phyloP scores from a whole-genome alignment of 1,140 invertebrate genomes.

The Drosophila kurseongensis region DNA sequence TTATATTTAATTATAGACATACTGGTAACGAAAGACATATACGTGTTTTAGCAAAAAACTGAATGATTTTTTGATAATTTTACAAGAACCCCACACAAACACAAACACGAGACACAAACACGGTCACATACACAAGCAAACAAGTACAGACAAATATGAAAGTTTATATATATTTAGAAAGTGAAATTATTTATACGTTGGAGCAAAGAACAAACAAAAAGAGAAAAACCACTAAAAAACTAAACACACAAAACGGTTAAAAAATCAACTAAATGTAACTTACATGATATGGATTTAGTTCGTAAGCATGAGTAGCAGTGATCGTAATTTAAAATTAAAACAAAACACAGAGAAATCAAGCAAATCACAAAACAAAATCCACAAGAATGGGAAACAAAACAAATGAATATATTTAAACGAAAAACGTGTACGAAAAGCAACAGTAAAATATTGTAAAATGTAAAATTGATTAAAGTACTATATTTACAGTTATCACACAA shows the following conservation, averaged over 20 bases:
- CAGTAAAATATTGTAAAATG: conserved; percentile 77
- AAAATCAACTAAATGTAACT: conserved; percentile 69
- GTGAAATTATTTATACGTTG: conserved; percentile 79
- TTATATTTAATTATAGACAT: conserved; percentile 57
- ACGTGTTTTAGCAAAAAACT: conserved; percentile 70
- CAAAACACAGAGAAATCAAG: conserved; percentile 25
- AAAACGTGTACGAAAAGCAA: conserved; percentile 81
- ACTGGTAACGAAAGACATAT: conserved; percentile 57
- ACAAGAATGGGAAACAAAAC: conserved; percentile 43
- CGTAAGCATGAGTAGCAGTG: conserved; percentile 79
- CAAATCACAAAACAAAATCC: conserved; percentile 34
- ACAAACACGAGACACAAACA: conserved; percentile 38
- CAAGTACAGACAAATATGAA: conserved; percentile 61
- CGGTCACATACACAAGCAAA: conserved; percentile 36
- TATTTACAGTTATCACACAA: conserved; percentile 65
- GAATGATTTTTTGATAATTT: conserved; percentile 83
- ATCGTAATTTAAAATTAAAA: conserved; percentile 82
- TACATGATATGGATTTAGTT: conserved; percentile 76
- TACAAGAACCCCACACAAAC: conserved; percentile 55
- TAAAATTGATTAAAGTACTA: conserved; percentile 62
- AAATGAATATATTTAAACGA: conserved; percentile 56
- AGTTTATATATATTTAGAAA: conserved; percentile 82
- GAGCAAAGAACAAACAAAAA: conserved; percentile 63
- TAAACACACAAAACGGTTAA: conserved; percentile 37
- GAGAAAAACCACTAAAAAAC: conserved; percentile 29